Conservation (phyloP, 2,888 invertebrate species). For the Dynastes tityus region DNA sequence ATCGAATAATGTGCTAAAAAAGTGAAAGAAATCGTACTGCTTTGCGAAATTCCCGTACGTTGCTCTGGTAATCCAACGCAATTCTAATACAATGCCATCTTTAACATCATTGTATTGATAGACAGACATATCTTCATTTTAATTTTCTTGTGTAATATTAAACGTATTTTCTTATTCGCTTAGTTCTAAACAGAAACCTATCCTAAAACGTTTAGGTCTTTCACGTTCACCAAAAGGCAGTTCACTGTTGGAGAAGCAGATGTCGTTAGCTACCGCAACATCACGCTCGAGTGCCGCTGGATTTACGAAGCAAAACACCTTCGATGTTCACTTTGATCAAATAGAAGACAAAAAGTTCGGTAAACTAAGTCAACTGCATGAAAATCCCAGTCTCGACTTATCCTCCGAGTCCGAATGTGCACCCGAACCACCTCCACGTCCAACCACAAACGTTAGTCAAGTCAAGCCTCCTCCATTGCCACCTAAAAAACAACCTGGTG, state of each 20-base stretch:
- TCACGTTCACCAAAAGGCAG: constrained; percentile 60
- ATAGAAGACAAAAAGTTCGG: constrained; percentile 47
- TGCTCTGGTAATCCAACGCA: neutral
- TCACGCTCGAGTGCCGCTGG: constrained; percentile 53
- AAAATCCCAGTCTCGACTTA: constrained; percentile 66
- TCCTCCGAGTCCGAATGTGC: constrained; percentile 69
- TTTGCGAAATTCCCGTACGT: too few species aligned
- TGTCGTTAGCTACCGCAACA: constrained; percentile 56
- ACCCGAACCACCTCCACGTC: constrained; percentile 81
- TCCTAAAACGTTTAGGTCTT: constrained; percentile 6
- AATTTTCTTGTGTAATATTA: too few species aligned
- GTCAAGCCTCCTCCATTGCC: constrained; percentile 83
- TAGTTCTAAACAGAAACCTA: neutral
- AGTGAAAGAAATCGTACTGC: too few species aligned
- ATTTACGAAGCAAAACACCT: constrained; percentile 68
- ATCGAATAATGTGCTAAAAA: too few species aligned
- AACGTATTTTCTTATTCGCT: neutral
- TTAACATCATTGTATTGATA: too few species aligned
- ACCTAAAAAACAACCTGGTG: constrained; percentile 79
- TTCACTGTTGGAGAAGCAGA: constrained; percentile 60
- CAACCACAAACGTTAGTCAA: constrained; percentile 75
- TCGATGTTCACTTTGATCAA: constrained; percentile 65
- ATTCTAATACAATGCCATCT: too few species aligned
- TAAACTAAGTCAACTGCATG: constrained; percentile 61
- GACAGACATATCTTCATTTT: too few species aligned